A percentile compares a stretch with the other conserved stretches of the same genome.
Evolutionary conservation across 2,113 vertebrate genomes (phyloP).

Genomic region (Ciconia maguari): DNA sequence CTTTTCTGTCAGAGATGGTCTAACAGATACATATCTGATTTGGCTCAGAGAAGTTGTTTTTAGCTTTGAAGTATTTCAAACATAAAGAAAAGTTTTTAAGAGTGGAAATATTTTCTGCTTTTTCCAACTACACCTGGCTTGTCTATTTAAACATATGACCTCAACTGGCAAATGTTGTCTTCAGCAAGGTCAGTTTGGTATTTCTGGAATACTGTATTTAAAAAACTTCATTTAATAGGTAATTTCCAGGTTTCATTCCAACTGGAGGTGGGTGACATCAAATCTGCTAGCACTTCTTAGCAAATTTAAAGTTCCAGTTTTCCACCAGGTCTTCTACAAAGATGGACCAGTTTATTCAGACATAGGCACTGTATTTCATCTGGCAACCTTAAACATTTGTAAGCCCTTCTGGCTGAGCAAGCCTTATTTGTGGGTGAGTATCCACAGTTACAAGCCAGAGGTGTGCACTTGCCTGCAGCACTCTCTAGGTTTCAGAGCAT

Average conservation of each 20-base stretch:
- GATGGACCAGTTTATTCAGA: neutral
- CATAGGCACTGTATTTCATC: neutral
- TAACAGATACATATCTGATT: slow-evolving; percentile 8
- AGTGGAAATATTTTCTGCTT: neutral
- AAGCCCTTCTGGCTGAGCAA: neutral
- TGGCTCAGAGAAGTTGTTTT: neutral
- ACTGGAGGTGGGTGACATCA: neutral
- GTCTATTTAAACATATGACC: neutral
- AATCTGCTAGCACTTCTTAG: neutral
- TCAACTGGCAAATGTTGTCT: neutral
- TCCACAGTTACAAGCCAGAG: neutral
- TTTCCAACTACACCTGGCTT: neutral
- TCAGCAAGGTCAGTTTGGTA: neutral
- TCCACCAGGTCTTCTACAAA: neutral
- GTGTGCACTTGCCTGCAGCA: neutral
- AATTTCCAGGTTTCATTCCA: neutral
- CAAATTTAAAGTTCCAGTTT: neutral
- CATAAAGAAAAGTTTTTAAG: neutral
- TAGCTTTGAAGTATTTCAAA: slow-evolving; percentile 25
- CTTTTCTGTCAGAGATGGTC: neutral
- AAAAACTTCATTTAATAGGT: neutral
- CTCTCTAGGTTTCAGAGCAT: neutral
- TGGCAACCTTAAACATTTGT: neutral
- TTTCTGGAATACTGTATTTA: neutral
- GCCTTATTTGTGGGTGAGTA: neutral